Evolutionary conservation across 2,888 invertebrate genomes (phyloP), one percentile per base, ranked within the genome.

Genomic region (Rugalucina vietnamica): DNA sequence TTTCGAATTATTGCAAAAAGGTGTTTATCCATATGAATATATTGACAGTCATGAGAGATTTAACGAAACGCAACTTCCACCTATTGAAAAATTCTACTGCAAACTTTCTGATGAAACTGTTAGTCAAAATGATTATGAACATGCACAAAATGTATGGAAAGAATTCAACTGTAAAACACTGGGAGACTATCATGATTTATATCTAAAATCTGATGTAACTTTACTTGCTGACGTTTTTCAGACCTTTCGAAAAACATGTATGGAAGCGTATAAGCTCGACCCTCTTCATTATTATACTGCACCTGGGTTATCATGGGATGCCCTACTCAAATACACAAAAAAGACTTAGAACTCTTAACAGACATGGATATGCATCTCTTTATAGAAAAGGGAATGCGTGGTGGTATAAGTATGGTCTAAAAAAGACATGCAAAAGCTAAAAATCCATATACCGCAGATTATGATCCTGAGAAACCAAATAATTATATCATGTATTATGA

Each of bases 181-280:
- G 10, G 89, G 90, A 10, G 89, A 92, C 29, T 43, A 43, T 18
- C 43, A 43, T 43, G 43, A 70, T 21, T 54, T 71, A 39, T 82
- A 79, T 50, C 91, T 90, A 54, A 86, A 88, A 82, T 90, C 90
- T 34, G 92, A 93, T 88, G 89, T 92, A 1, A 81, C 91, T 18
- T 81, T 92, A 24, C 87, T 93, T 49, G 90, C 91, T 32, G 91
- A 94, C 89, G 87, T 93, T 27, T 93, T 94, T 87, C 91, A 94
- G 82, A 91, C 81, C 34, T 93, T 93, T 79, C 87, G 91, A 85
- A 81, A 90, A 65, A 87, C 92, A 18, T 88, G 89, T 81, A 75
- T 69, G 50, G 43, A 80, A 24, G n/a, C 43, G 24, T 92, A 92
- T 79, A 76, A 88, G 71, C 84, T 94, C 50, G 92, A 93, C 84